phyloP scores from a whole-genome alignment of 1,140 invertebrate species.

The Penaeus indicus region DNA sequence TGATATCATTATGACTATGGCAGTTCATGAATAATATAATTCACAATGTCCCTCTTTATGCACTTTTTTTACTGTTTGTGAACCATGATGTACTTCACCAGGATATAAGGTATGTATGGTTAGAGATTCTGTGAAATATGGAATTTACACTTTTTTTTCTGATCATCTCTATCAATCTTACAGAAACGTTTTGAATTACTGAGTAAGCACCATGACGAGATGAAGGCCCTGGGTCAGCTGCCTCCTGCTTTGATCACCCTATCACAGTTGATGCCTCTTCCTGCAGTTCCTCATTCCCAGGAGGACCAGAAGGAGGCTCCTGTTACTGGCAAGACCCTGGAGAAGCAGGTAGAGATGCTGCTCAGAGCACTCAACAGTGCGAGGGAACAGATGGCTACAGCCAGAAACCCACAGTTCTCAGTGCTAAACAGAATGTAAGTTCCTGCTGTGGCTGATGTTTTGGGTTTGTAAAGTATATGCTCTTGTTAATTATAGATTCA shows the following conservation, averaged over 20 bases:
- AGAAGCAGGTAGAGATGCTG: conserved; percentile 28
- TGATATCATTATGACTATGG: too few relatives aligned
- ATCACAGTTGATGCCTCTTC: conserved; percentile 1
- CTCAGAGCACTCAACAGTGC: conserved; percentile 2
- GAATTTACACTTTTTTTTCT: not conserved
- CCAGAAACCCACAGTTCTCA: conserved; percentile 53
- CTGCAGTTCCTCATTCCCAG: not conserved
- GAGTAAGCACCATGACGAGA: conserved; percentile 27
- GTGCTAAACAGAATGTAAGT: conserved; percentile 39
- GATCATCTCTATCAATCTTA: not conserved
- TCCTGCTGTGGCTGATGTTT: not conserved
- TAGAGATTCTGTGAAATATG: too few relatives aligned
- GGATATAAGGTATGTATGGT: too few relatives aligned
- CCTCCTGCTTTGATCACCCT: conserved; percentile 39
- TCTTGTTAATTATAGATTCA: too few relatives aligned
- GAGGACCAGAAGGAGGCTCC: not conserved
- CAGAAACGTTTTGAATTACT: conserved; percentile 5
- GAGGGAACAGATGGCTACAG: conserved; percentile 32
- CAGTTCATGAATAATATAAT: too few relatives aligned
- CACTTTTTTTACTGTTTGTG: too few relatives aligned
- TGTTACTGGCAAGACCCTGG: not conserved
- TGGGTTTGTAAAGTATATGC: not conserved
- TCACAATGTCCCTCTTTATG: too few relatives aligned
- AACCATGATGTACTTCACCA: too few relatives aligned
- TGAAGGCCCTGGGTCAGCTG: conserved; percentile 31